Conservation (phyloP, 1,140 invertebrate species). For the Atta colombica region DNA sequence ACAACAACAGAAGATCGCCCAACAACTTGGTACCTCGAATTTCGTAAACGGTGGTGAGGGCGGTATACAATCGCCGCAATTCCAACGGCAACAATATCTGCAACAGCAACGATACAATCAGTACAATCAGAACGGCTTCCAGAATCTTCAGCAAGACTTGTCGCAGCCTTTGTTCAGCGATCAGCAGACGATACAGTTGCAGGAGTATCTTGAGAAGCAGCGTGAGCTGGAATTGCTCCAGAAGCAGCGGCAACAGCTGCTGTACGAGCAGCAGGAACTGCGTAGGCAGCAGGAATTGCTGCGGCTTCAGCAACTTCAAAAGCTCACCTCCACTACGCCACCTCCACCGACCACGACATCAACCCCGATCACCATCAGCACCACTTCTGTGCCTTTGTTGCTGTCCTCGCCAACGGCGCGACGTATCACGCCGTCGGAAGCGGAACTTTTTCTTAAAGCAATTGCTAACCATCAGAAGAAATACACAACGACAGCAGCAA, state of each 20-base stretch:
- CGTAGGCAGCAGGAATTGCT: slow-evolving; percentile 83
- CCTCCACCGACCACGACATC: slow-evolving; percentile 62
- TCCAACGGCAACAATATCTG: slow-evolving; percentile 73
- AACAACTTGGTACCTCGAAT: slow-evolving; percentile 73
- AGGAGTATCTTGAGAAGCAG: slow-evolving; percentile 89
- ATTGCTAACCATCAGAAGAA: slow-evolving; percentile 85
- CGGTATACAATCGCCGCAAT: slow-evolving; percentile 73
- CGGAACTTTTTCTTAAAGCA: slow-evolving; percentile 84
- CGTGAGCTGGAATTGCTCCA: slow-evolving; percentile 87
- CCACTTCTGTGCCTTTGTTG: slow-evolving; percentile 71
- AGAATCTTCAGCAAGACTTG: slow-evolving; percentile 84
- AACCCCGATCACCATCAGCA: slow-evolving; percentile 59
- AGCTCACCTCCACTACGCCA: slow-evolving; percentile 80
- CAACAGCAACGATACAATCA: slow-evolving; percentile 74
- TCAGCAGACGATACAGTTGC: slow-evolving; percentile 86
- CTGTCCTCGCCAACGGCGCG: slow-evolving; percentile 80
- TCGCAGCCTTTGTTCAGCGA: slow-evolving; percentile 86
- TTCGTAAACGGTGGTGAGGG: slow-evolving; percentile 70
- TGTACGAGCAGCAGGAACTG: slow-evolving; percentile 83
- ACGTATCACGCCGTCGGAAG: slow-evolving; percentile 83
- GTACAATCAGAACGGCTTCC: slow-evolving; percentile 78
- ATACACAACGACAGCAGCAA: slow-evolving; percentile 77
- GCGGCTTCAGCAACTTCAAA: slow-evolving; percentile 84
- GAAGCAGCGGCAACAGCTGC: slow-evolving; percentile 82
- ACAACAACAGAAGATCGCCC: slow-evolving; percentile 83